phyloP scores from a whole-genome alignment of 2,888 invertebrate genomes.

The Drosophila rellima region DNA sequence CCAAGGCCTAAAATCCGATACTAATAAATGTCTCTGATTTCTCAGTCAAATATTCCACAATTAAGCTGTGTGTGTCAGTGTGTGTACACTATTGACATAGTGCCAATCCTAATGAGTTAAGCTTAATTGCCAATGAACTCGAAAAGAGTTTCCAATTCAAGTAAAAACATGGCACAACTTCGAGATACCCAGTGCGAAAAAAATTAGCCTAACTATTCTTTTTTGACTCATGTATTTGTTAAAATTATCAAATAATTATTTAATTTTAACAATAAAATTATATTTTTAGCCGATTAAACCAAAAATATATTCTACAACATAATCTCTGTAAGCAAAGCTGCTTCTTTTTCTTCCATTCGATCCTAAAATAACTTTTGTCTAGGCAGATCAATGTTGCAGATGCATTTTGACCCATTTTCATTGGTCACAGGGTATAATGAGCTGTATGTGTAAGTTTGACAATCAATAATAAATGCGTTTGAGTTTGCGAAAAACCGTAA shows the following conservation, averaged over 20 bases:
- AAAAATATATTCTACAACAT: too few relatives aligned
- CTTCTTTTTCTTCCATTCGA: too few relatives aligned
- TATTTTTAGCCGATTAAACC: too few relatives aligned
- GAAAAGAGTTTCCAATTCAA: neutral
- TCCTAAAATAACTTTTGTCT: too few relatives aligned
- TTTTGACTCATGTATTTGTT: too few relatives aligned
- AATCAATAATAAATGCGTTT: constrained; percentile 19
- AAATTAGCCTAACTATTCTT: too few relatives aligned
- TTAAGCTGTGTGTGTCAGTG: neutral
- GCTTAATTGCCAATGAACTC: neutral
- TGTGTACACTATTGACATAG: constrained; percentile 13
- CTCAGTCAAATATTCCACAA: constrained; percentile 19
- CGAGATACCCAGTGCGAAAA: neutral
- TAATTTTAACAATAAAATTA: too few relatives aligned
- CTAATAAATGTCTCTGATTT: constrained; percentile 51
- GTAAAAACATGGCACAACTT: neutral
- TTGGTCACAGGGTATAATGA: neutral
- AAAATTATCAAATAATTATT: too few relatives aligned
- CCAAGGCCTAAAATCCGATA: constrained; percentile 41
- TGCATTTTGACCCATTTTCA: neutral
- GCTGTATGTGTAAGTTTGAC: constrained; percentile 20
- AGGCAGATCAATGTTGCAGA: too few relatives aligned
- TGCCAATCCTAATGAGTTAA: constrained; percentile 51
- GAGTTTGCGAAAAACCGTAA: constrained; percentile 7
- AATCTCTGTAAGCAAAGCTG: too few relatives aligned